Evolutionary conservation across 30 jellyfish, hydroid and myxozoan genomes (phyloP).

Genomic region (Pseudorhiza aurosa): DNA sequence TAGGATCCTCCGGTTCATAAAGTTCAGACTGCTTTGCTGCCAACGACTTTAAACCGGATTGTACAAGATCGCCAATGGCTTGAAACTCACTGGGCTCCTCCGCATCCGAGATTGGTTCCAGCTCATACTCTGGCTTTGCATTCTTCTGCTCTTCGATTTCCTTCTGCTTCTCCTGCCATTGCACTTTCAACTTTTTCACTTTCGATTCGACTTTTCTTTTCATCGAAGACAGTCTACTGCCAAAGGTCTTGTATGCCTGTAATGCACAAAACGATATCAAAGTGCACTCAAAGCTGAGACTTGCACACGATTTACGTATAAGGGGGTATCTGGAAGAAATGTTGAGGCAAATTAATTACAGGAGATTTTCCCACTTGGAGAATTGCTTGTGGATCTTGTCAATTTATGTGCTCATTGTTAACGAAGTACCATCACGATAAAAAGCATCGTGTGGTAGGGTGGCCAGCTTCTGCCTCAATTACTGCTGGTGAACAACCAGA

Average conservation of each 20-base stretch:
- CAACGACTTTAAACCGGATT: slow-evolving; percentile 33
- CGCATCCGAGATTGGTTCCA: slow-evolving; percentile 53
- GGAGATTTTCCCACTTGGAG: no score
- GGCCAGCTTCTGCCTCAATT: no score
- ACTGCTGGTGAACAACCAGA: no score
- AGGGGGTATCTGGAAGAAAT: no score
- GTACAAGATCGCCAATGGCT: slow-evolving; percentile 34
- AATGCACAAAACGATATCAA: no score
- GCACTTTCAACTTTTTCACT: slow-evolving; percentile 49
- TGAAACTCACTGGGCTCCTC: slow-evolving; percentile 58
- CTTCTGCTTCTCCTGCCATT: slow-evolving; percentile 54
- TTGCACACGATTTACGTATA: no score
- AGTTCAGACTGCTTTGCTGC: slow-evolving; percentile 18
- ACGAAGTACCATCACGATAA: no score
- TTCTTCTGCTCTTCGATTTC: slow-evolving; percentile 53
- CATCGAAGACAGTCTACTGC: slow-evolving; percentile 86
- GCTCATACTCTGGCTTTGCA: slow-evolving; percentile 44
- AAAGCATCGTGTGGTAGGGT: no score
- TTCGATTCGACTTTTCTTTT: slow-evolving; percentile 81
- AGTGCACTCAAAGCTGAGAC: no score
- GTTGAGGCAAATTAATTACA: no score
- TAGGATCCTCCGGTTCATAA: slow-evolving; percentile 28
- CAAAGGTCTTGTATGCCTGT: slow-evolving; percentile 94
- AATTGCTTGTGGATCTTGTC: no score
- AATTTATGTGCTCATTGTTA: no score